Evolutionary conservation across 2,888 invertebrate genomes (phyloP), one percentile per base, ranked within the genome.

Genomic region (Diaprepes abbreviatus): DNA sequence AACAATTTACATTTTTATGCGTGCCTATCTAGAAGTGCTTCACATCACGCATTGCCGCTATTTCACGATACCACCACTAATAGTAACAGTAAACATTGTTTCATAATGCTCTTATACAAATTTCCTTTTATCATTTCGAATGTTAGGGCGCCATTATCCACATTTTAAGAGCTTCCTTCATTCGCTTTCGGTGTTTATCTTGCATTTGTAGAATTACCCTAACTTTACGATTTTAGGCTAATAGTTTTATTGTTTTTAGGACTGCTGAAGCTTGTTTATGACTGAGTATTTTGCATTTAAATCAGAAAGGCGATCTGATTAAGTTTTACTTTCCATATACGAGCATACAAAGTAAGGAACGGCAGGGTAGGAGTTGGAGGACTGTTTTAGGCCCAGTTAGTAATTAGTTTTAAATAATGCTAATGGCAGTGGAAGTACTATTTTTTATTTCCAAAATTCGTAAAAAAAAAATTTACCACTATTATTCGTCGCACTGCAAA

Each of bases 221-320:
- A 54, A 73, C 59, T 66, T 66, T 66, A 66, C 59, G 66, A 52
- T 66, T 52, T 66, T 54, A 31, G 66, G 66, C 71, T 75, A 75
- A 75, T 75, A 73, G 73, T 74, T 75, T 75, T 74, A 76, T 72
- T 73, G 74, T 74, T 72, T 74, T 71, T 66, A 45, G 57, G 52
- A 59, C 62, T 33, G 62, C 65, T 59, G 43, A 43, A 43, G 43
- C 43, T 43, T 57, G 73, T 74, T 74, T 48, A 48, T 48, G 48
- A 14, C 24, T 7, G 43, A 58, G 72, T 73, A 68, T 74, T 75
- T 74, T 75, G 74, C 74, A 76, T 76, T 74, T 74, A 75, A 76
- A 74, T 75, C 74, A 74, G 73, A 63, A 72, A 74, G 72, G 73
- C 74, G 64, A 74, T 75, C 75, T 76, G 76, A 75, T 76, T 76